Base-by-base conservation (phyloP, 1,140 invertebrate genomes). In the Solenopsis invicta region DNA sequence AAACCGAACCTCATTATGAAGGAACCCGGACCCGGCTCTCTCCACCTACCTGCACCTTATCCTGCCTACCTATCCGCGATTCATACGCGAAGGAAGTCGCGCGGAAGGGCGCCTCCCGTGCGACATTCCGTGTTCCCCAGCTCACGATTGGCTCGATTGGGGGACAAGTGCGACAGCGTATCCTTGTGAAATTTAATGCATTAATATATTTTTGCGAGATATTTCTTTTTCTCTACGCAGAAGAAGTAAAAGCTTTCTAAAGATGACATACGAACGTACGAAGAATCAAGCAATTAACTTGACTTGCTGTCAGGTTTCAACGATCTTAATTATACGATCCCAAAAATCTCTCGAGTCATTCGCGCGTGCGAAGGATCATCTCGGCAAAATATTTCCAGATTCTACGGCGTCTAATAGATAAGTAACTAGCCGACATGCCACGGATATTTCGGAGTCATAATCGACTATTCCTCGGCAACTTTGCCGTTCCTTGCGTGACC, bases 1-100 rank as follows among this genome's bases (percentile, higher is more conserved):
- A 95, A 95, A 95, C 94, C 93, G 94, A 95, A 95, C 94, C 94
- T 95, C 93, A 95, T 95, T 95, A 95, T 91, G 93, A 92, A 91
- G 91, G 91, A 92, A 92, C 93, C 92, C 88, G 88, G 91, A 93
- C 91, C 92, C 81, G 24, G 77, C 61, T 72, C 61, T 72, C 88
- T 93, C 66, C 92, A 87, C 89, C 89, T 89, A 91, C 90, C 92
- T 84, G 71, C 86, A 82, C 81, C 89, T 82, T 82, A 82, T 74
- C 80, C 37, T 18, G 50, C 54, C 80, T 59, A 48, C 24, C 52
- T 74, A 59, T 82, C 24, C 50, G 52, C 52, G 52, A 74, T 82
- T 72, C 54, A 34, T 71, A 71, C 48, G 64, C 64, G 48, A 62
- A 62, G 54, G 13, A 62, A 74, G 52, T 34, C 69, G 69, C 56